Conservation (phyloP, 1,140 invertebrate species). For the Sarcophaga bullata region DNA sequence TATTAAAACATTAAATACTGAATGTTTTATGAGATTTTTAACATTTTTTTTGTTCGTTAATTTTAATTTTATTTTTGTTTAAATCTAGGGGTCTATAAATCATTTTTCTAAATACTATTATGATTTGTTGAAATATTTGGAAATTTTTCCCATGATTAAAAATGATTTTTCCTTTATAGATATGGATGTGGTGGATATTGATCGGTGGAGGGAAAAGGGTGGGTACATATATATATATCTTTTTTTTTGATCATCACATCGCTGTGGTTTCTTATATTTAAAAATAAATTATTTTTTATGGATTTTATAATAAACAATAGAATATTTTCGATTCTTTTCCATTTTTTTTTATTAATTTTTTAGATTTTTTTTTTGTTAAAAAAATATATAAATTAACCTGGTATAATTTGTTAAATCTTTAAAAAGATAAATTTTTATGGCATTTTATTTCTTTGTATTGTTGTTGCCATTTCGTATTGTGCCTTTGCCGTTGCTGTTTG, state of each 20-base stretch:
- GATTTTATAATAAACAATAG: constrained; percentile 14
- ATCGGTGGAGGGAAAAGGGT: too few relatives aligned
- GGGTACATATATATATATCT: not conserved
- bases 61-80: not conserved
- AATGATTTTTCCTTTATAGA: not conserved
- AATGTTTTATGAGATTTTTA: constrained; percentile 12
- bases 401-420: constrained; percentile 19
- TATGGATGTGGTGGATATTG: too few relatives aligned
- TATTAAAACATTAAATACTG: not conserved
- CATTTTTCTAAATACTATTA: constrained; percentile 22
- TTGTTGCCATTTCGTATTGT: too few relatives aligned
- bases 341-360: too few relatives aligned
- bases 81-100: not conserved
- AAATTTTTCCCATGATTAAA: not conserved
- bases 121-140: constrained; percentile 16
- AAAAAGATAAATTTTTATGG: constrained; percentile 13
- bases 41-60: too few relatives aligned
- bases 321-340: not conserved
- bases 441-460: not conserved
- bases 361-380: not conserved
- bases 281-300: constrained; percentile 17
- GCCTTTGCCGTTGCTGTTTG: too few relatives aligned
- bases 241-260: not conserved
- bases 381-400: not conserved
- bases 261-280: not conserved